Evolutionary conservation across 2,797 vertebrate genomes (phyloP).

Genomic region (Sebastes cheni): DNA sequence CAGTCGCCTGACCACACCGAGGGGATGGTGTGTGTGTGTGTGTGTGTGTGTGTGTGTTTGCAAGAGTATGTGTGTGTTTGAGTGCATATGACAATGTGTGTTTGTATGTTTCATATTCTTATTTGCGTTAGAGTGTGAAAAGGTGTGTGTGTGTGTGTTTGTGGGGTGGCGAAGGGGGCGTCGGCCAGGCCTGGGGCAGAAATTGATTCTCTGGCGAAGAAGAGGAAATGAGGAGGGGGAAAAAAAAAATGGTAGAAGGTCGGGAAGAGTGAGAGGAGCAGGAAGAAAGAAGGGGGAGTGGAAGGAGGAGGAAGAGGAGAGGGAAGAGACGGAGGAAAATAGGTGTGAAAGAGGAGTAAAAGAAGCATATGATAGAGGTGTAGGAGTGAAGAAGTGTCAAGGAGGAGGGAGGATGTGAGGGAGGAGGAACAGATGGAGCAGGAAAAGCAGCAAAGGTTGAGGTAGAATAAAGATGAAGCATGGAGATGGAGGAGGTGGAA

Average conservation of each 20-base stretch:
- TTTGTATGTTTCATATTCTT: conserved; percentile 47
- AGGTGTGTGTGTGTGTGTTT: conserved; percentile 14
- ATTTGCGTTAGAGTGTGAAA: conserved; percentile 38
- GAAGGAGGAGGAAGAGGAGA: background rate
- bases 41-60: background rate
- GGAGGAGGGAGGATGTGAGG: background rate
- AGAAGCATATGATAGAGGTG: background rate
- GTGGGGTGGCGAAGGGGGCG: conserved; percentile 23
- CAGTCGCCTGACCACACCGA: conserved; percentile 76
- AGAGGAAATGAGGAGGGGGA: conserved; percentile 81
- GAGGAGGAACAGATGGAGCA: background rate
- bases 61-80: conserved; percentile 15
- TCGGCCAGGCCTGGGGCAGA: conserved; percentile 71
- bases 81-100: conserved; percentile 29
- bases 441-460: background rate
- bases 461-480: background rate
- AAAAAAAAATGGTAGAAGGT: conserved; percentile 80
- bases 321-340: background rate
- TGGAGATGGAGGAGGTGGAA: background rate
- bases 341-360: background rate
- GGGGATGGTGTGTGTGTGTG: conserved; percentile 34
- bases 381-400: background rate
- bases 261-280: conserved; percentile 37
- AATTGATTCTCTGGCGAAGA: conserved; percentile 78
- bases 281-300: conserved; percentile 12